phyloP scores from a whole-genome alignment of 2,797 vertebrate genomes.

The Amphiprion clarkii region DNA sequence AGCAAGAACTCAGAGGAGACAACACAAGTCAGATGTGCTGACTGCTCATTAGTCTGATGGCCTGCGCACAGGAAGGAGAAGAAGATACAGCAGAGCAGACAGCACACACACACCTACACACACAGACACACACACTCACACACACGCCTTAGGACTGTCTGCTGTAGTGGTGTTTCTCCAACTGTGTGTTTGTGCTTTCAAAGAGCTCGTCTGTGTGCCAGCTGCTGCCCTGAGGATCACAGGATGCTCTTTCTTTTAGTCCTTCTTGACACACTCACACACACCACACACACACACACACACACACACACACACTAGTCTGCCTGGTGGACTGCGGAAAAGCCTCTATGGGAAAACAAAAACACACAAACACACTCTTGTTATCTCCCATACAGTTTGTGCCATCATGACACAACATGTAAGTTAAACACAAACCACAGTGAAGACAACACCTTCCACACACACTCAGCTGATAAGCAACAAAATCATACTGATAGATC shows the following conservation, averaged over 20 bases:
- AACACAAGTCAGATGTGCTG: constrained; percentile 31
- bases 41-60: constrained; percentile 44
- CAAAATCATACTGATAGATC: no score
- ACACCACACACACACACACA: not conserved
- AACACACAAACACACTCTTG: constrained; percentile 6
- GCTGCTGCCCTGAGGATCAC: constrained; percentile 59
- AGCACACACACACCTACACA: not conserved
- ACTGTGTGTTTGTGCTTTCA: constrained; percentile 51
- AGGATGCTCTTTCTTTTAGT: constrained; percentile 57
- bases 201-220: constrained; percentile 53
- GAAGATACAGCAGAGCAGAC: constrained; percentile 29
- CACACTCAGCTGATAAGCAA: no score
- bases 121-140: constrained; percentile 17
- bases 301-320: not conserved
- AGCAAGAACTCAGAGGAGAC: not conserved
- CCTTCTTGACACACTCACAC: constrained; percentile 19
- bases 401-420: not conserved
- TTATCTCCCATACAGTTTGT: constrained; percentile 6
- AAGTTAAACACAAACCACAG: not conserved
- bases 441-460: not conserved
- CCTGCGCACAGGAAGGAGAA: constrained; percentile 23
- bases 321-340: constrained; percentile 44
- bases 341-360: constrained; percentile 26
- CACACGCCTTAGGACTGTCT: constrained; percentile 57
- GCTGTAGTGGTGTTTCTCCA: constrained; percentile 41